These are phyloP conservation scores for Lysiphlebus fabarum DNA, from an alignment of 1,140 invertebrate genomes.

Conservation along the genomic window DNA sequence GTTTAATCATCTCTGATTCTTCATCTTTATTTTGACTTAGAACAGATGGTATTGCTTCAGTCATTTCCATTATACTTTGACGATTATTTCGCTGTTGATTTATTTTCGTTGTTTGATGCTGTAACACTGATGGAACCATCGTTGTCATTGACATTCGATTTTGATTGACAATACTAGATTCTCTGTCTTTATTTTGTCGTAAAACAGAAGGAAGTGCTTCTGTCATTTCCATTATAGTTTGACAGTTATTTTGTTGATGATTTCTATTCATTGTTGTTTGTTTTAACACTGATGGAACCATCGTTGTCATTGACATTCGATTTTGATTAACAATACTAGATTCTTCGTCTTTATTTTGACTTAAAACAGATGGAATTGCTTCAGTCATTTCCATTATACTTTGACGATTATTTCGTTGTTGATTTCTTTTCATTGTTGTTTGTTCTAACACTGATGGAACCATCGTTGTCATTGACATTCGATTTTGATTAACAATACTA, in stretches of 20 bases:
- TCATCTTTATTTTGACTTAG: neutral
- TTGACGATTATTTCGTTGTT: conserved; percentile 15
- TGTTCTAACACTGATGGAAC: no score
- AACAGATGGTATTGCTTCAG: conserved; percentile 4
- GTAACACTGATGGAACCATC: no score
- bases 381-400: conserved; percentile 24
- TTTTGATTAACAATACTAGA: conserved; percentile 10
- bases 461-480: no score
- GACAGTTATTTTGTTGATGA: conserved; percentile 5
- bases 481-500: neutral
- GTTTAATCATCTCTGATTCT: conserved; percentile 5
- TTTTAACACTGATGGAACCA: no score
- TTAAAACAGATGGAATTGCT: neutral
- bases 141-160: no score
- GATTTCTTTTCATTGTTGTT: no score
- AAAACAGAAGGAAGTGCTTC: neutral
- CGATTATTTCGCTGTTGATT: conserved; percentile 8
- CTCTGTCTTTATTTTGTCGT: neutral
- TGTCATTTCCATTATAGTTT: conserved; percentile 26
- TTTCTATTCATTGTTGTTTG: no score
- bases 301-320: no score
- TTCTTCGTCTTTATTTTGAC: conserved; percentile 7
- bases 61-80: conserved; percentile 25
- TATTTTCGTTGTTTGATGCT: no score
- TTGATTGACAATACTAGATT: conserved; percentile 13